These are phyloP conservation scores for Hylomyscus alleni DNA, from an alignment of 2,797 vertebrate genomes.

Conservation along the genomic window DNA sequence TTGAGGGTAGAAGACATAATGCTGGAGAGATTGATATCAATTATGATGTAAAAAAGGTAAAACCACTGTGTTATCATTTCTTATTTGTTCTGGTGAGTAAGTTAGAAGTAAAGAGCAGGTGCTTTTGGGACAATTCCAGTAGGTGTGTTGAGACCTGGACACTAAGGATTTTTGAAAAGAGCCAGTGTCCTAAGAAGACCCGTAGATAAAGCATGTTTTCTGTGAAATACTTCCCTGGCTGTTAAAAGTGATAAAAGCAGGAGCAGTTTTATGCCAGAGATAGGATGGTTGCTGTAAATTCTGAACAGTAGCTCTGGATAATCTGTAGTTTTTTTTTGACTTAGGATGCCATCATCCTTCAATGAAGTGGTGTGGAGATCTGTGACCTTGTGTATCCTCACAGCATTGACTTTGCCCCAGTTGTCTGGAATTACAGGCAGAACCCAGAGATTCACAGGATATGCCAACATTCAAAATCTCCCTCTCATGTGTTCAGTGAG, in stretches of 20 bases:
- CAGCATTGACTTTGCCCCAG: constrained; percentile 60
- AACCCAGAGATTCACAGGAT: background rate
- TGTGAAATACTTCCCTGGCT: background rate
- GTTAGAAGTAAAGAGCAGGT: background rate
- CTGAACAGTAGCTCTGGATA: background rate
- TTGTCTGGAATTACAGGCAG: background rate
- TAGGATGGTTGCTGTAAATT: constrained; percentile 18
- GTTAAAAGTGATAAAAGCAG: background rate
- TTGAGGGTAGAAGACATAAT: background rate
- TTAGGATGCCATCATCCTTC: background rate
- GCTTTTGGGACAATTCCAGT: background rate
- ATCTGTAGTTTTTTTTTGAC: background rate
- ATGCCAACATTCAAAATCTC: background rate
- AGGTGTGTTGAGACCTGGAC: background rate
- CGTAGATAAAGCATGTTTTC: background rate
- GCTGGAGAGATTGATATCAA: background rate
- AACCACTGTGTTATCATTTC: background rate
- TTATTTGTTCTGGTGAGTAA: background rate
- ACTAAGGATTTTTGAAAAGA: background rate
- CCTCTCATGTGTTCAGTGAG: background rate
- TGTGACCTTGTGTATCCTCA: constrained; percentile 44
- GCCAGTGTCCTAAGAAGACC: background rate
- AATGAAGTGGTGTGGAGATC: background rate
- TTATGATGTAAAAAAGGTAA: background rate
- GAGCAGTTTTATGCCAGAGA: background rate